Percentiles rank a stretch among this genome's conserved stretches.
phyloP scores from a whole-genome alignment of 2,797 vertebrate genomes.

The Calcarius lapponicus region DNA sequence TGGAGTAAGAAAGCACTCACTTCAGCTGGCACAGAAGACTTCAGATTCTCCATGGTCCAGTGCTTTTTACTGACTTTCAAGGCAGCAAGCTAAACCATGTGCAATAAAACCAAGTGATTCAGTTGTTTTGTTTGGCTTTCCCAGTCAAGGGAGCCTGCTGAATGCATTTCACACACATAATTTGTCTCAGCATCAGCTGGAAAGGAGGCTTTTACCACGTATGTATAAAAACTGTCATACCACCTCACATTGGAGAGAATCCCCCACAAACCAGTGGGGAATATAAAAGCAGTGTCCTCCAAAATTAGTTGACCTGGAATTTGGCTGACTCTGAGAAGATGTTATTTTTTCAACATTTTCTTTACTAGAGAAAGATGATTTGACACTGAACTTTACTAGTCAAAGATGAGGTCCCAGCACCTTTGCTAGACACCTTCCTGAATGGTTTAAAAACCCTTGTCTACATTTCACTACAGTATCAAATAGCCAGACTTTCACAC shows the following conservation, averaged over 20 bases:
- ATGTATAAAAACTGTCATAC: background rate
- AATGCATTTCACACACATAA: background rate
- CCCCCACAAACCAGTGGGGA: background rate
- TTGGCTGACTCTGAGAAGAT: background rate
- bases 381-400: background rate
- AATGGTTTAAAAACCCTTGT: background rate
- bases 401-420: background rate
- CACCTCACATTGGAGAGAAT: background rate
- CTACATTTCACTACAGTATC: background rate
- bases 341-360: background rate
- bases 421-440: background rate
- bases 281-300: background rate
- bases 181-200: background rate
- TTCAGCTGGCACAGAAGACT: background rate
- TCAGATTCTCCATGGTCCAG: background rate
- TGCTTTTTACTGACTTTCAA: background rate
- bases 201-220: background rate
- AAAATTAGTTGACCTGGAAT: background rate
- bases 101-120: background rate
- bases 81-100: background rate
- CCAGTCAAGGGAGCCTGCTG: background rate
- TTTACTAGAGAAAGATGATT: background rate
- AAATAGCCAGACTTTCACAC: background rate
- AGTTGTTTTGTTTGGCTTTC: background rate
- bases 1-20: background rate